A percentile compares a stretch with the other conserved stretches of the same genome.
phyloP scores from a whole-genome alignment of 2,797 vertebrate species.

The Graptemys geographica region DNA sequence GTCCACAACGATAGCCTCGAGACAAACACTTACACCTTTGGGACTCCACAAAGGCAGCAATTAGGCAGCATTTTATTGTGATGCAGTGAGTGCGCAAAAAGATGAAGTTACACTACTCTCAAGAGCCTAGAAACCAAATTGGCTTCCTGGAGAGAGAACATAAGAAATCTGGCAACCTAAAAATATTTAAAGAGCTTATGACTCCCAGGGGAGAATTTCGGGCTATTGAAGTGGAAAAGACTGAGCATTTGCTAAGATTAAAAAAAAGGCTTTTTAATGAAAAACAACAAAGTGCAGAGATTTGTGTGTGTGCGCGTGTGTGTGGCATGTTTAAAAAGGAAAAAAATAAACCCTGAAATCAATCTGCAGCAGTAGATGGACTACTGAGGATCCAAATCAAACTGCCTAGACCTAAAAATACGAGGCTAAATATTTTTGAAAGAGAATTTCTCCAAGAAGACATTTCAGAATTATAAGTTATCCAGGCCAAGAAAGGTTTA shows the following conservation, averaged over 20 bases:
- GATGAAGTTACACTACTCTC: slow-evolving; percentile 72
- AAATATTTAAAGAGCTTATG: slow-evolving; percentile 80
- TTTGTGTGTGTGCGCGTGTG: background rate
- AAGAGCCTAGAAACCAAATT: slow-evolving; percentile 73
- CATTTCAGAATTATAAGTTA: slow-evolving; percentile 62
- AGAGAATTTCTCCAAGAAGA: background rate
- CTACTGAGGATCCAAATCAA: slow-evolving; percentile 62
- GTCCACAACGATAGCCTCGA: slow-evolving; percentile 70
- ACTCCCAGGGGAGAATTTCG: slow-evolving; percentile 73
- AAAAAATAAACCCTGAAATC: slow-evolving; percentile 72
- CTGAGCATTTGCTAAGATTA: slow-evolving; percentile 69
- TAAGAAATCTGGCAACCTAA: slow-evolving; percentile 80
- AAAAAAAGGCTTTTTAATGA: slow-evolving; percentile 57
- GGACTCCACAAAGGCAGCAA: slow-evolving; percentile 73
- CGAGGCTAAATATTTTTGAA: slow-evolving; percentile 53
- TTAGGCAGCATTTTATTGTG: slow-evolving; percentile 78
- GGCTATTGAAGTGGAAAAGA: slow-evolving; percentile 74
- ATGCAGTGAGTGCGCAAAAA: slow-evolving; percentile 67
- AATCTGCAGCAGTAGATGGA: slow-evolving; percentile 69
- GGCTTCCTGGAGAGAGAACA: slow-evolving; percentile 76
- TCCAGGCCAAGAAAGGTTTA: slow-evolving; percentile 71
- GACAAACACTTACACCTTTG: slow-evolving; percentile 67
- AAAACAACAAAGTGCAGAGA: slow-evolving; percentile 59
- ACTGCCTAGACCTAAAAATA: slow-evolving; percentile 63
- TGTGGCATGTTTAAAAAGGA: slow-evolving; percentile 63